Conservation (phyloP, 2,113 vertebrate species). For the Saccopteryx bilineata region DNA sequence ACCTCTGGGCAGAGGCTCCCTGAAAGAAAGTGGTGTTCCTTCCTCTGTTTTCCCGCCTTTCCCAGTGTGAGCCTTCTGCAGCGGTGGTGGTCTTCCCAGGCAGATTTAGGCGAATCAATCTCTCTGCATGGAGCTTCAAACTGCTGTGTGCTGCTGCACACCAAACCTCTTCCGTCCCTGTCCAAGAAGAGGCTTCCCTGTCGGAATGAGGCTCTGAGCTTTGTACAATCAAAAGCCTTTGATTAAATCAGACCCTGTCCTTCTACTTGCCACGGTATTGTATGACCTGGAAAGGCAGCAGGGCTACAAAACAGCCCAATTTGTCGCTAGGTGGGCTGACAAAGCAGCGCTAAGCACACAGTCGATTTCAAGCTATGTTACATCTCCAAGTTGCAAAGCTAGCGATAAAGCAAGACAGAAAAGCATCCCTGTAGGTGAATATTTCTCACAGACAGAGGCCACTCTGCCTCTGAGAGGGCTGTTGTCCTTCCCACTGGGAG, state of each 20-base stretch:
- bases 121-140: conserved; percentile 67
- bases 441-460: conserved; percentile 84
- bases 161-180: conserved; percentile 65
- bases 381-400: conserved; percentile 84
- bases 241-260: conserved; percentile 82
- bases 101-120: conserved; percentile 61
- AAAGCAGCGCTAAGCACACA: conserved; percentile 77
- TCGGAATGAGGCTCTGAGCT: conserved; percentile 71
- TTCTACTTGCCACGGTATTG: conserved; percentile 73
- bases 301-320: conserved; percentile 73
- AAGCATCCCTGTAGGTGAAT: conserved; percentile 79
- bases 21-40: not conserved
- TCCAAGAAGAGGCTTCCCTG: conserved; percentile 78
- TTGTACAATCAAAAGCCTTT: conserved; percentile 82
- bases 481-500: conserved; percentile 88
- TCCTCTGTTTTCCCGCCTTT: not conserved
- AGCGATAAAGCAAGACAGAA: conserved; percentile 83
- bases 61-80: not conserved
- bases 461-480: conserved; percentile 85
- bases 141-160: conserved; percentile 39
- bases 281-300: conserved; percentile 74
- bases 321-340: conserved; percentile 78
- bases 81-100: not conserved
- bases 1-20: not conserved
- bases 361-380: conserved; percentile 82